Conservation (phyloP, 2,888 invertebrate genomes). For the Synanthedon vespiformis region DNA sequence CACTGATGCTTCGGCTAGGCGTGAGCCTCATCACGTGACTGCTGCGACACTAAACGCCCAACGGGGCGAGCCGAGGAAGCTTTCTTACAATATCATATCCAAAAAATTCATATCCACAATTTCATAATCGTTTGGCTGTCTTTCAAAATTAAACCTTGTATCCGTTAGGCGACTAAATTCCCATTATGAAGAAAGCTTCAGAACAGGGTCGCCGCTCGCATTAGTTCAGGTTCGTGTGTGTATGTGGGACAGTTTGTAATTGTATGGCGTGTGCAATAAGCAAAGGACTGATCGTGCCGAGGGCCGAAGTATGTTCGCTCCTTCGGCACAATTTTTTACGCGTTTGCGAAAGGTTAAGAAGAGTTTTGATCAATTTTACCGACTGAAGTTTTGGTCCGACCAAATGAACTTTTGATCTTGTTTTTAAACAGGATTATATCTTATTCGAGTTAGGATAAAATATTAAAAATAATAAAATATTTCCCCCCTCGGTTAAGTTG, state of each 20-base stretch:
- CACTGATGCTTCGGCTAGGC: conserved; percentile 27
- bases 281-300: conserved; percentile 8
- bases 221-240: conserved; percentile 28
- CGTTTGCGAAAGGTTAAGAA: conserved; percentile 22
- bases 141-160: not conserved
- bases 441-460: conserved; percentile 56
- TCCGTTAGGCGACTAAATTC: not conserved
- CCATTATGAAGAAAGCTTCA: conserved; percentile 21
- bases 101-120: not conserved
- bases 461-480: conserved; percentile 30
- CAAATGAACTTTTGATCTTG: conserved; percentile 68
- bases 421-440: conserved; percentile 52
- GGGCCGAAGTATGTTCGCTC: conserved; percentile 1
- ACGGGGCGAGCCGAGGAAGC: conserved; percentile 2
- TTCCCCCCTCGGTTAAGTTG: conserved; percentile 52
- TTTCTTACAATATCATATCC: conserved; percentile 1
- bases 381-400: conserved; percentile 71
- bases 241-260: conserved; percentile 20
- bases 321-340: conserved; percentile 8
- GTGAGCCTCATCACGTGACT: conserved; percentile 48
- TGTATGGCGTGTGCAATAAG: conserved; percentile 25
- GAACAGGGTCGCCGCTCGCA: conserved; percentile 21
- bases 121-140: not conserved
- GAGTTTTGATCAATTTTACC: conserved; percentile 63
- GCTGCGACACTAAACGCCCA: conserved; percentile 11